Conservation (phyloP, 2,113 vertebrate genomes). For the Neofelis nebulosa region DNA sequence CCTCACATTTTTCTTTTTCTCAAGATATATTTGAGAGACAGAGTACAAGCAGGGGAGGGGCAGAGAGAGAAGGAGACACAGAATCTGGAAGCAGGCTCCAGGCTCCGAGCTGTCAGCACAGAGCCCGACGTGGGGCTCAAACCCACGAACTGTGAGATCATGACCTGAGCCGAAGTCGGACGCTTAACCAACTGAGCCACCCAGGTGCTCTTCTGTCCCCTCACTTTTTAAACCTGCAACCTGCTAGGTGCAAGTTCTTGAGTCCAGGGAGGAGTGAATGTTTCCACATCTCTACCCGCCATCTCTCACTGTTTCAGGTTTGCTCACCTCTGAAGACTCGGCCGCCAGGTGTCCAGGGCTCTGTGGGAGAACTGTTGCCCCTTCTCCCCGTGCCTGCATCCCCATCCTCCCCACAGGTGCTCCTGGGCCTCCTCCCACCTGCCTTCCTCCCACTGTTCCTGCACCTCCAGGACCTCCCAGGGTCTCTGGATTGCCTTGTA, state of each 20-base stretch:
- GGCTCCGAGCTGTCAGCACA: no score
- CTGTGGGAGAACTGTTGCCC: fast-evolving
- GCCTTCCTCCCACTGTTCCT: not conserved
- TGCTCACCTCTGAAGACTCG: not conserved
- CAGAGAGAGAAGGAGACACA: no score
- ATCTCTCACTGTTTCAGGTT: not conserved
- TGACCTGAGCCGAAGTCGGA: no score
- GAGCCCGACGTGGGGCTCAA: no score
- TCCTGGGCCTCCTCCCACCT: not conserved
- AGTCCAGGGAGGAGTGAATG: no score
- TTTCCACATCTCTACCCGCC: fast-evolving
- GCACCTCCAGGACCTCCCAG: fast-evolving
- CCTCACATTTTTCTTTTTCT: not conserved
- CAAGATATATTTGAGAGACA: no score
- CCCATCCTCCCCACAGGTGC: not conserved
- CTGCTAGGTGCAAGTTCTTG: not conserved
- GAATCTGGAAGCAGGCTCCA: no score
- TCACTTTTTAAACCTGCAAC: not conserved
- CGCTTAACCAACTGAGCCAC: no score
- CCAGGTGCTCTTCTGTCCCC: not conserved
- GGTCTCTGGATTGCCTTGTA: not conserved
- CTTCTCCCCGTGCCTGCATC: fast-evolving
- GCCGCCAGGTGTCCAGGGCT: not conserved
- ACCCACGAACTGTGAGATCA: no score
- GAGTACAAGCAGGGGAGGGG: no score